phyloP scores from a whole-genome alignment of 2,113 vertebrate genomes.

The Empidonax traillii region DNA sequence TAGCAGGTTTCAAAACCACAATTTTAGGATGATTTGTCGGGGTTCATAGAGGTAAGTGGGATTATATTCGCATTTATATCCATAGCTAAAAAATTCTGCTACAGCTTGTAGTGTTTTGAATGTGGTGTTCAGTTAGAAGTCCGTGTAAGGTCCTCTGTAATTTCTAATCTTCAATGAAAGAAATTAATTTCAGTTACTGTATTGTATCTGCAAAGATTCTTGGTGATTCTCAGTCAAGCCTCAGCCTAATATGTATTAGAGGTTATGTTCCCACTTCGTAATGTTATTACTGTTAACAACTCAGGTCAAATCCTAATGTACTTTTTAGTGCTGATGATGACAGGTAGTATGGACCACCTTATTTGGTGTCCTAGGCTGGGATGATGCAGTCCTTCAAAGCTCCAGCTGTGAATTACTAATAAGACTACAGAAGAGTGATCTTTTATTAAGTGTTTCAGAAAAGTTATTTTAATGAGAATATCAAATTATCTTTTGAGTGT shows the following conservation, averaged over 20 bases:
- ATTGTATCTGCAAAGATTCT: not conserved
- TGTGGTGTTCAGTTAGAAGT: not conserved
- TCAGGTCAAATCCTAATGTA: not conserved
- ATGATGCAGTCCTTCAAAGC: not conserved
- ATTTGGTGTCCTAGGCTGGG: fast-evolving
- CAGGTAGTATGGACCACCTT: not conserved
- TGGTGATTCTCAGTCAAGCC: not conserved
- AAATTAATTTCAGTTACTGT: not conserved
- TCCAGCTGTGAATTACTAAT: not conserved
- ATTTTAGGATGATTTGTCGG: not conserved
- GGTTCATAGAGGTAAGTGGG: not conserved
- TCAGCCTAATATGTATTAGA: not conserved
- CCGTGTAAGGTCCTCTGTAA: not conserved
- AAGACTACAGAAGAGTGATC: not conserved
- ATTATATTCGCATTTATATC: not conserved
- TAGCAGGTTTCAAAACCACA: not conserved
- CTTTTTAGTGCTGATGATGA: not conserved
- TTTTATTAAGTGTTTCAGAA: not conserved
- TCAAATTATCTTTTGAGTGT: not conserved
- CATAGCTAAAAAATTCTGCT: not conserved
- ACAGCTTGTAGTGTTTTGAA: not conserved
- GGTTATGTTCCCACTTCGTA: not conserved
- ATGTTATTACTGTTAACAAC: not conserved
- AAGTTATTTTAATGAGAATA: not conserved
- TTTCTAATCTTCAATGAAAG: not conserved